Conservation (phyloP, 2,888 invertebrate genomes). For the Elmis aenea region DNA sequence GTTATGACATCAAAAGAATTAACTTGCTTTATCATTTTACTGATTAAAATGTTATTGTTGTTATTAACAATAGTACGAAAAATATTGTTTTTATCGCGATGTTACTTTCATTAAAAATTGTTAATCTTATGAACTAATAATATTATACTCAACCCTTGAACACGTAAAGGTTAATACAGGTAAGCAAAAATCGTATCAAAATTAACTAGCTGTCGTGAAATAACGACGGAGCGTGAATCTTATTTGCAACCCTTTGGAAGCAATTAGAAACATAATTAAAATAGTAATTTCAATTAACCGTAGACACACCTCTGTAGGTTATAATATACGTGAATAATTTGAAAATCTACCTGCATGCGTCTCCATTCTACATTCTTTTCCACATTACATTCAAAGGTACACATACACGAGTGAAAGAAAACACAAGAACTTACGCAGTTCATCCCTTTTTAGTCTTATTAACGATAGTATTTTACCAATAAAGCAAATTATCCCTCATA, state of each 20-base stretch:
- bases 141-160: too few relatives aligned
- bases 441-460: too few relatives aligned
- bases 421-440: conserved; percentile 16
- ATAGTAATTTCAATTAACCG: conserved; percentile 15
- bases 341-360: conserved; percentile 20
- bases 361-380: conserved; percentile 15
- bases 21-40: too few relatives aligned
- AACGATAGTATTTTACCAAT: conserved; percentile 27
- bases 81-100: too few relatives aligned
- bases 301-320: conserved; percentile 20
- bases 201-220: too few relatives aligned
- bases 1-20: too few relatives aligned
- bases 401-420: conserved; percentile 10
- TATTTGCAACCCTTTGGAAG: conserved; percentile 11
- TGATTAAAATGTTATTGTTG: too few relatives aligned
- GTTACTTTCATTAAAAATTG: too few relatives aligned
- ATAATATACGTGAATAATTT: conserved; percentile 19
- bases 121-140: too few relatives aligned
- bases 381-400: background rate
- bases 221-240: conserved; percentile 3
- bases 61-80: too few relatives aligned
- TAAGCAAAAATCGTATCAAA: too few relatives aligned
- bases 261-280: conserved; percentile 17
- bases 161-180: too few relatives aligned
- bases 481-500: conserved; percentile 37